Evolutionary conservation across 2,888 invertebrate species (phyloP), one percentile per base, ranked within the genome.

Genomic region (Minunthozetes semirufus): DNA sequence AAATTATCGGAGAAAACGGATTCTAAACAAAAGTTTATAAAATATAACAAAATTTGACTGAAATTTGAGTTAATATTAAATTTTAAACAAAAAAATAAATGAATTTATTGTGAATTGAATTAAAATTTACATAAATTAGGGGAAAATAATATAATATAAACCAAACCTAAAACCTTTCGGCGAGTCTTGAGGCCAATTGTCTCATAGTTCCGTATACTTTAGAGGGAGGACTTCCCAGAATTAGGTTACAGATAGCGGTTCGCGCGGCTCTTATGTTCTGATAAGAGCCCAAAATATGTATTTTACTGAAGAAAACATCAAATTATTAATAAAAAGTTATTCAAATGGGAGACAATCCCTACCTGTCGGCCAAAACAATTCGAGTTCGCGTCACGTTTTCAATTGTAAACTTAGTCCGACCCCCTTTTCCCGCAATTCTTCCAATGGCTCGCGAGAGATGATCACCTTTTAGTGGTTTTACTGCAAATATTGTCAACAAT

Each of bases 341-440:
- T 25, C 22, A 53, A 48, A 73, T 17, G 5, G 13, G 19, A 38
- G 19, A 6, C 1, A 22, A 9, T 66, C 11, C 77, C 74, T 79
- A 82, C 82, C 78, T 89, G 82, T 98, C 97, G 25, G 98, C 98
- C 77, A 99, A 85, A 29, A 99, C 94, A 81, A 99, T 96, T 82
- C 99, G 88, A 0, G 98, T 98, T 85, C 96, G 97, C 0, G 98
- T 99, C 0, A 93, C 94, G 84, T 99, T 99, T 85, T 99, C 99
- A 80, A 99, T 98, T 0, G 97, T 96, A 82, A 92, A 96, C 83
- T 97, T 98, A 0, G 97, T 99, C 77, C 94, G 88, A 29, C 97
- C 97, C 27, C 94, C 93, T 85, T 98, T 97, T 0, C 99, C 99
- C 1, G 99, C 99, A 53, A 99, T 85, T 75, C 99, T 87, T n/a